Evolutionary conservation across 2,888 invertebrate genomes (phyloP), one percentile per base, ranked within the genome.

Genomic region (Hypselothyrea guttata): DNA sequence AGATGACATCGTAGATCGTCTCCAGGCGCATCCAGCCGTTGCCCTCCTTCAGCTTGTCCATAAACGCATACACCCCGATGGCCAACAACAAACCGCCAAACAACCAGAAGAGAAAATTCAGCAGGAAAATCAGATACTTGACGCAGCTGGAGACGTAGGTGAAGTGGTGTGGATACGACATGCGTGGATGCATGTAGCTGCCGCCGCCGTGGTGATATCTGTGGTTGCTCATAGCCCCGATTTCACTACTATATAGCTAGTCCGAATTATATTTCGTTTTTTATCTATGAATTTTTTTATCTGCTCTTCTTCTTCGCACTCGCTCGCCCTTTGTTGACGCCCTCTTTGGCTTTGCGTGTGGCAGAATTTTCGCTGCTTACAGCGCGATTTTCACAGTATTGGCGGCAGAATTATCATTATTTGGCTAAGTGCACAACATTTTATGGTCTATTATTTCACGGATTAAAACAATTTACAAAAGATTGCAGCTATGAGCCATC

Each of bases 41-140:
- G 4, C 96, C 93, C 86, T 96, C 95, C 94, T 96, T 78, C 1
- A 77, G 96, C 92, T 98, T 98, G 86, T 98, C 97, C 63, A 96
- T 94, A 86, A 97, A 96, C 0, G 98, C 97, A 89, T 97, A 98
- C 2, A 96, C 91, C 5, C 97, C 98, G 60, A 97, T 94, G 5
- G 95, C 97, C 56, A 97, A 94, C 40, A 98, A 90, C 8, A 96
- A 90, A 18, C 96, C 96, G 54, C 98, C 97, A 78, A 97, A 93
- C 49, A 98, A 90, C 98, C 98, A 92, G 60, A 93, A 92, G 73
- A 89, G 81, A 67, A 88, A 90, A 75, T 90, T 90, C 44, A 90
- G 73, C 76, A 90, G 77, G 65, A 90, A 90, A 42, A 90, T 90
- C 86, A 90, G 88, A 59, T 90, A 90, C 59, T 90, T 90, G 0